These are phyloP conservation scores for Chaetops frenatus DNA, from an alignment of 2,113 vertebrate genomes.

Conservation along the genomic window DNA sequence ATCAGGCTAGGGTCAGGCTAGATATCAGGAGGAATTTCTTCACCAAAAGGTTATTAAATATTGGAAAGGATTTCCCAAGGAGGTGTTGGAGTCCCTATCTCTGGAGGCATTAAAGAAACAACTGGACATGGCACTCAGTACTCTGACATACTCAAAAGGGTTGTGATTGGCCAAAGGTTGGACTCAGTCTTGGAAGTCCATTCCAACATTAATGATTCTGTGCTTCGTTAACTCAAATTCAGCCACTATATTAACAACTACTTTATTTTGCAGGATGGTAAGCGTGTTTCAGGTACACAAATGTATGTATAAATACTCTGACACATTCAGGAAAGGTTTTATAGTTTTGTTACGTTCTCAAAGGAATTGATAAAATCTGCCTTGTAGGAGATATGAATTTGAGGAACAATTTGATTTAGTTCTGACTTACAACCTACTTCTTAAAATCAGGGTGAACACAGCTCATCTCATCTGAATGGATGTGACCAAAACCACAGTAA, in stretches of 20 bases:
- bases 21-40: neutral
- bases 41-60: neutral
- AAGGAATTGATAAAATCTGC: neutral
- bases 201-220: neutral
- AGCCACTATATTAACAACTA: neutral
- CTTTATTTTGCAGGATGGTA: neutral
- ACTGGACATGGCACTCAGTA: neutral
- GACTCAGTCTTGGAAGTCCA: neutral
- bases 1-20: neutral
- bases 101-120: neutral
- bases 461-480: neutral
- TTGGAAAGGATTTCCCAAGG: neutral
- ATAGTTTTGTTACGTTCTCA: neutral
- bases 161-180: rapidly evolving
- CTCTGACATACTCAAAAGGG: neutral
- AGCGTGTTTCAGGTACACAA: neutral
- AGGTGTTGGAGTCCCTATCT: neutral
- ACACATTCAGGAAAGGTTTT: neutral
- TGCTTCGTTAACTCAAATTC: neutral
- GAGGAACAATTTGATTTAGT: neutral
- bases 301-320: neutral
- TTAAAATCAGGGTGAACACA: neutral
- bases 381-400: neutral
- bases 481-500: neutral
- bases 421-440: neutral